Conservation (phyloP, 2,888 invertebrate genomes). For the Cecidostiba fungosa region DNA sequence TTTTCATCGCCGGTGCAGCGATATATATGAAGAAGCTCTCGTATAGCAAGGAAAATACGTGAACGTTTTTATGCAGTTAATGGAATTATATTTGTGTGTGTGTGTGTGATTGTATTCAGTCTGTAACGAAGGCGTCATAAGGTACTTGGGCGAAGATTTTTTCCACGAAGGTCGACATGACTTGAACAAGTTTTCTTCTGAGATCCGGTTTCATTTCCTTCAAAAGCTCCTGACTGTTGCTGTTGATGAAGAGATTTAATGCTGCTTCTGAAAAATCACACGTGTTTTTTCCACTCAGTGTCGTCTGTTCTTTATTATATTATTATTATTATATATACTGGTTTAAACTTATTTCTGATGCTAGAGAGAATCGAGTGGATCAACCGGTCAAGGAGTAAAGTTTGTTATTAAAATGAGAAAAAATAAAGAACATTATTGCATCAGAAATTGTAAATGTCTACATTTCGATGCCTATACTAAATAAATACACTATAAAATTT, state of each 20-base stretch:
- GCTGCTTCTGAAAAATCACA: constrained; percentile 87
- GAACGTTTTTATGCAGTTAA: constrained; percentile 52
- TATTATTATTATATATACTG: too few relatives aligned
- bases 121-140: constrained; percentile 88
- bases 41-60: constrained; percentile 52
- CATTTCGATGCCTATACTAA: too few relatives aligned
- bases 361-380: too few relatives aligned
- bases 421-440: too few relatives aligned
- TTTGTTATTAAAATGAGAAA: background rate
- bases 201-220: constrained; percentile 94
- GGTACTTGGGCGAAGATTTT: constrained; percentile 89
- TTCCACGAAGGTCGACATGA: constrained; percentile 89
- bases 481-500: too few relatives aligned
- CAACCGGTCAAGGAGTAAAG: background rate
- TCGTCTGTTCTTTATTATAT: too few relatives aligned
- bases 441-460: too few relatives aligned
- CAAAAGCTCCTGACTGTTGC: constrained; percentile 90
- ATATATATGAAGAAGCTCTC: constrained; percentile 1
- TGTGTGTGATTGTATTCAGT: constrained; percentile 68
- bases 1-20: constrained; percentile 14
- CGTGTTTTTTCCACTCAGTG: background rate
- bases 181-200: constrained; percentile 87
- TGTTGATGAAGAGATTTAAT: constrained; percentile 92
- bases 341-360: background rate
- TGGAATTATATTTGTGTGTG: background rate